phyloP scores from a whole-genome alignment of 1,140 invertebrate genomes.

The Eumeta japonica region DNA sequence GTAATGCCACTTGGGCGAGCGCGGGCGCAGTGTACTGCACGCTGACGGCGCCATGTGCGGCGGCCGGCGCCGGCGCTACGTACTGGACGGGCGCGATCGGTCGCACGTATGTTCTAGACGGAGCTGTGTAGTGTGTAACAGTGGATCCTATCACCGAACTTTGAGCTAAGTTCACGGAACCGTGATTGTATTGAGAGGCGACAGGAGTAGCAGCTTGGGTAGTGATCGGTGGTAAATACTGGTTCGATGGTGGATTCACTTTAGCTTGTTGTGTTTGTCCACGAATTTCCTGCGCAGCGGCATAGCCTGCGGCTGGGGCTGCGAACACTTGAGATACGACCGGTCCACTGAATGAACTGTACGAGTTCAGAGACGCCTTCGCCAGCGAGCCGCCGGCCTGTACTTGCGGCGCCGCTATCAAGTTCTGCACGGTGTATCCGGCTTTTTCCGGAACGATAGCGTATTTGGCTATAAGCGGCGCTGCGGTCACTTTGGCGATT shows the following conservation, averaged over 20 bases:
- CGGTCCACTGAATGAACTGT: slow-evolving; percentile 28
- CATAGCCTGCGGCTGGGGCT: slow-evolving; percentile 31
- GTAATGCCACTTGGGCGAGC: slow-evolving; percentile 8
- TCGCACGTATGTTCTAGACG: slow-evolving; percentile 12
- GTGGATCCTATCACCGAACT: slow-evolving; percentile 6
- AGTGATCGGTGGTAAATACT: slow-evolving; percentile 13
- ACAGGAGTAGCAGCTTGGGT: slow-evolving; percentile 8
- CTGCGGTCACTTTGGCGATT: slow-evolving; percentile 50
- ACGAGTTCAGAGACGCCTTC: slow-evolving; percentile 36
- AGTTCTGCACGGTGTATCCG: slow-evolving; percentile 30
- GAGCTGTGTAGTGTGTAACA: slow-evolving; percentile 6
- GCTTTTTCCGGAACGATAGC: slow-evolving; percentile 27
- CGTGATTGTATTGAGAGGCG: slow-evolving; percentile 16
- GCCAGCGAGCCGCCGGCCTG: slow-evolving; percentile 25
- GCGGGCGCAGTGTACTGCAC: slow-evolving; percentile 11
- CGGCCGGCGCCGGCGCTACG: slow-evolving; percentile 17
- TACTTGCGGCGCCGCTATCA: slow-evolving; percentile 22
- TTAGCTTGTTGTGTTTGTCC: slow-evolving; percentile 8
- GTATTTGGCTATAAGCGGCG: slow-evolving; percentile 47
- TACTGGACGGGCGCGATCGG: slow-evolving; percentile 14
- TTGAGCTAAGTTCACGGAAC: slow-evolving; percentile 2
- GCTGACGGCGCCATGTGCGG: slow-evolving; percentile 12
- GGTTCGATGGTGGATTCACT: slow-evolving; percentile 25
- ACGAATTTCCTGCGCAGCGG: slow-evolving; percentile 14
- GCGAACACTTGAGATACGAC: slow-evolving; percentile 47